Percentiles rank a stretch among this genome's conserved stretches.
Evolutionary conservation across 92 coral and sea anemone genomes (phyloP).

Genomic region (Diadumene lineata): DNA sequence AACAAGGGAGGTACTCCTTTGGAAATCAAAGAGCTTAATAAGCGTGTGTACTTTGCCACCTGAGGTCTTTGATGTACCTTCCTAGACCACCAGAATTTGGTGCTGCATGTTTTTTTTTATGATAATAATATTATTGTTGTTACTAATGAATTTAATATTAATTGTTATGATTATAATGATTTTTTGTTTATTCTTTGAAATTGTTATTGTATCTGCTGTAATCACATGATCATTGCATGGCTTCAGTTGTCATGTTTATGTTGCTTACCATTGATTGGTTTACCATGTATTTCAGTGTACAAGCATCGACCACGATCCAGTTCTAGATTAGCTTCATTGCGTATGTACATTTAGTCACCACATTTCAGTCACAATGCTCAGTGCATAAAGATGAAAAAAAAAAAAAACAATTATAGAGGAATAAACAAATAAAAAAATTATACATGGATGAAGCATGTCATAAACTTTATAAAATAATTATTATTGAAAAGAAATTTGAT

Average conservation of each 20-base stretch:
- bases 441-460: neutral
- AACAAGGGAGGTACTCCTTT: too few relatives aligned
- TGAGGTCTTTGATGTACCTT: too few relatives aligned
- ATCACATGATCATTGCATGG: neutral
- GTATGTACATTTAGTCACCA: conserved; percentile 13
- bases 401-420: too few relatives aligned
- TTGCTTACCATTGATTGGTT: conserved; percentile 15
- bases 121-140: too few relatives aligned
- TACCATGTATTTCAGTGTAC: conserved; percentile 33
- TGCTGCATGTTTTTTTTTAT: too few relatives aligned
- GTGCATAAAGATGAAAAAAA: neutral
- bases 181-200: neutral
- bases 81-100: too few relatives aligned
- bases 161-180: neutral
- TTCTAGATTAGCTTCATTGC: conserved; percentile 11
- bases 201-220: neutral
- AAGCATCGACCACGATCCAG: conserved; percentile 31
- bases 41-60: too few relatives aligned
- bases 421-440: neutral
- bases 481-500: too few relatives aligned
- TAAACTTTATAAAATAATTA: too few relatives aligned
- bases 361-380: neutral
- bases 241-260: neutral
- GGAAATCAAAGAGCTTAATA: too few relatives aligned
- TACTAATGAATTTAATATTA: too few relatives aligned